These are phyloP conservation scores for Agapetus fuscipes DNA, from an alignment of 2,888 invertebrate genomes.

Conservation along the genomic window DNA sequence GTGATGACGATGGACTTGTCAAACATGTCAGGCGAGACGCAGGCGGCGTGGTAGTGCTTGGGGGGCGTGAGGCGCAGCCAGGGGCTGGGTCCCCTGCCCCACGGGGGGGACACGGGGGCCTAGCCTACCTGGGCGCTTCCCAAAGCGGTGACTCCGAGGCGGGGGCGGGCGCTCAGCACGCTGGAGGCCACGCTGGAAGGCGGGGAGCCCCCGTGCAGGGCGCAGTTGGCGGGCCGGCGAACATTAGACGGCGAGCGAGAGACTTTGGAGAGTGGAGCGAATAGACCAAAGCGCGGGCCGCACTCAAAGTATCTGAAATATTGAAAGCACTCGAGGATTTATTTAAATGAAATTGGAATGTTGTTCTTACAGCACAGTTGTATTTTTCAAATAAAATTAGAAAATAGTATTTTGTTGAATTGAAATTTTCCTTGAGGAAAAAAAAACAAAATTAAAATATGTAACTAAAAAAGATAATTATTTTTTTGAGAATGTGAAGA, in stretches of 20 bases:
- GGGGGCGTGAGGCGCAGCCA: conserved; percentile 20
- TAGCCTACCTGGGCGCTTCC: conserved; percentile 52
- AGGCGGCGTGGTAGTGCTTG: conserved; percentile 20
- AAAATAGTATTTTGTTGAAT: too few species aligned
- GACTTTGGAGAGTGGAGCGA: conserved; percentile 87
- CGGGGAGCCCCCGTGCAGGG: conserved; percentile 63
- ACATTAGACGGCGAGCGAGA: conserved; percentile 68
- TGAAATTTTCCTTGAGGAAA: too few species aligned
- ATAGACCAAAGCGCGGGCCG: conserved; percentile 81
- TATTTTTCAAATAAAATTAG: too few species aligned
- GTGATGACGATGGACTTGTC: conserved; percentile 21
- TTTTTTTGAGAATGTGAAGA: too few species aligned
- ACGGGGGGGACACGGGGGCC: conserved; percentile 29
- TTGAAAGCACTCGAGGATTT: conserved; percentile 14
- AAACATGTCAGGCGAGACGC: conserved; percentile 21
- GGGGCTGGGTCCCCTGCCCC: conserved; percentile 28
- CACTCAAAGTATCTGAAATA: conserved; percentile 87
- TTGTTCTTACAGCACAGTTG: too few species aligned
- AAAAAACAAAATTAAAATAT: too few species aligned
- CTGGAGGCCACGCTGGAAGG: conserved; percentile 46
- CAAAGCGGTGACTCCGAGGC: conserved; percentile 65
- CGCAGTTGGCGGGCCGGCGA: conserved; percentile 52
- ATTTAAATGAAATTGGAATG: too few species aligned
- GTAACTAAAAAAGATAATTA: too few species aligned
- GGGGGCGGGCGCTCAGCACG: conserved; percentile 40